phyloP scores from a whole-genome alignment of 1,140 invertebrate species.

The Solenopsis fugax region DNA sequence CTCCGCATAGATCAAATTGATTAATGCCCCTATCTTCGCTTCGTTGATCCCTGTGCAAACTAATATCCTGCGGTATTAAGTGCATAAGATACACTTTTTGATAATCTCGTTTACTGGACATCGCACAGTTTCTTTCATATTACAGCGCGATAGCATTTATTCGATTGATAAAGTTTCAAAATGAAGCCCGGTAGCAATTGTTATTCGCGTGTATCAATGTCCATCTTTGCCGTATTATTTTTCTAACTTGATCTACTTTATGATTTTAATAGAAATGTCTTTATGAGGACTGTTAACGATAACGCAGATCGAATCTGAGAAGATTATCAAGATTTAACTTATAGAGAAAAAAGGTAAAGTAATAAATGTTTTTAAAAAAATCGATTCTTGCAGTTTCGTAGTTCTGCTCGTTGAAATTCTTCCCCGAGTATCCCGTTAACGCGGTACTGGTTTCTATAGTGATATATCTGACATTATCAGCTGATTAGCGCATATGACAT shows the following conservation, averaged over 20 bases:
- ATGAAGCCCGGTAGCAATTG: neutral
- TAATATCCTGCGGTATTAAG: slow-evolving; percentile 62
- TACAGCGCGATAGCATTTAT: slow-evolving; percentile 5
- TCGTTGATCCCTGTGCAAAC: slow-evolving; percentile 59
- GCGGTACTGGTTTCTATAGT: slow-evolving; percentile 78
- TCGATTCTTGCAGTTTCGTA: neutral
- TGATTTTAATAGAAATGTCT: neutral
- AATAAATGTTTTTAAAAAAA: neutral
- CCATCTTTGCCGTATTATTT: neutral
- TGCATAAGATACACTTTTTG: neutral
- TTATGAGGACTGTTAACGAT: neutral
- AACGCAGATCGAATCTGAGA: neutral
- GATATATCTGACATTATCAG: slow-evolving; percentile 80
- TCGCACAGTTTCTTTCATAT: neutral
- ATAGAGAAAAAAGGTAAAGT: neutral
- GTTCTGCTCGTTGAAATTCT: slow-evolving; percentile 18
- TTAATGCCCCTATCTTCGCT: slow-evolving; percentile 46
- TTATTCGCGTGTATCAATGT: neutral
- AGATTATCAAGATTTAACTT: neutral
- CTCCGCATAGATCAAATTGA: neutral
- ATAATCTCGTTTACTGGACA: slow-evolving; percentile 3
- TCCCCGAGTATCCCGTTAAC: slow-evolving; percentile 4
- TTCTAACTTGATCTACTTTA: neutral
- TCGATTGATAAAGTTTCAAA: neutral
- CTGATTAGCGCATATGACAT: slow-evolving; percentile 80